Conservation (phyloP, 2,113 vertebrate genomes). For the Burhinus bistriatus region DNA sequence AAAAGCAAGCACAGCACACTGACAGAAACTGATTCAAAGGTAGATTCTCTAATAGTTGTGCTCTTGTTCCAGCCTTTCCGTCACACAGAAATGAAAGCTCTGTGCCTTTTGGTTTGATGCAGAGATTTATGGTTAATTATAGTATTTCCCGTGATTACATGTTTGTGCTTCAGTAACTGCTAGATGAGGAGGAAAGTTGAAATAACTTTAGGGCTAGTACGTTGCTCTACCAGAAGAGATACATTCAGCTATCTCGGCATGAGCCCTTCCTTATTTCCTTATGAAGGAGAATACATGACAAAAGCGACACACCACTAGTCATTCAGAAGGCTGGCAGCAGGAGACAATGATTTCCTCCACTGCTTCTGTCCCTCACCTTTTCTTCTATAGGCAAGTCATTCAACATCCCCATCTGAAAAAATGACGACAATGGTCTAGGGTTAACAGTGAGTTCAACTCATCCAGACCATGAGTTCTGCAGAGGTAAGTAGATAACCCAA, state of each 20-base stretch:
- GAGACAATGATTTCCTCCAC: neutral
- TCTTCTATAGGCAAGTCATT: neutral
- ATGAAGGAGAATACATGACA: neutral
- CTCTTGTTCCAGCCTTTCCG: conserved; percentile 17
- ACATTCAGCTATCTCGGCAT: neutral
- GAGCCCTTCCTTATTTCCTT: neutral
- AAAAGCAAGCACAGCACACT: conserved; percentile 25
- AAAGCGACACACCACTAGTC: neutral
- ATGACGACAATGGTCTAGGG: accelerated
- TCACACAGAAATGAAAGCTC: neutral
- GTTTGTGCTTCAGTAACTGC: conserved; percentile 48
- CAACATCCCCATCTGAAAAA: neutral
- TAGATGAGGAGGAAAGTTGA: conserved; percentile 26
- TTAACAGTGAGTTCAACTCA: neutral
- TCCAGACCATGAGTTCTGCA: neutral
- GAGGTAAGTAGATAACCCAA: neutral
- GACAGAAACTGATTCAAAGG: conserved; percentile 33
- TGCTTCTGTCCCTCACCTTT: neutral
- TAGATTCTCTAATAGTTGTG: conserved; percentile 14
- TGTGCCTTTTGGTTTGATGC: conserved; percentile 17
- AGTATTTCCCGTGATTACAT: conserved; percentile 28
- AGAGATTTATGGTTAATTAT: conserved; percentile 59
- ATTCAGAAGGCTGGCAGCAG: neutral
- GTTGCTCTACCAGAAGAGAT: neutral
- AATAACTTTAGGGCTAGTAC: neutral